Percentiles rank a stretch among this genome's conserved stretches.
phyloP scores from a whole-genome alignment of 1,140 invertebrate genomes.

The Diachasma alloeum region DNA sequence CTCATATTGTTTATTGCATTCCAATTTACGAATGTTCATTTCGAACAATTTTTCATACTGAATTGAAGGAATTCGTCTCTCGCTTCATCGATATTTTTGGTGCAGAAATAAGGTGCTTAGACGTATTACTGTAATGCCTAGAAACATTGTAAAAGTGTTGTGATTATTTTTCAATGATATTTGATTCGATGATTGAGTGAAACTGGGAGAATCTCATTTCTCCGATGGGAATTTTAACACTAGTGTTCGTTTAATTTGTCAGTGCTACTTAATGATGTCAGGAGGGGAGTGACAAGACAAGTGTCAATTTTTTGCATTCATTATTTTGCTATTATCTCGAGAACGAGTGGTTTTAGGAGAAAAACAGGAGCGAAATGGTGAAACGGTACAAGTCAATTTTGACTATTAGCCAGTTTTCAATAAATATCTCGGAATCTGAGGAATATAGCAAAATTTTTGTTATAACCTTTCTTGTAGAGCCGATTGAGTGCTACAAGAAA shows the following conservation, averaged over 20 bases:
- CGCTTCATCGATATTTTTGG: background rate
- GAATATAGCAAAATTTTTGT: too few species aligned
- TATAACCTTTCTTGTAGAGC: too few species aligned
- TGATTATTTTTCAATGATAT: background rate
- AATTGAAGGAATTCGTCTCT: background rate
- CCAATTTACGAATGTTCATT: background rate
- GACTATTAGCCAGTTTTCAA: too few species aligned
- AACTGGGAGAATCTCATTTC: background rate
- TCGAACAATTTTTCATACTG: background rate
- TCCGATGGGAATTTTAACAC: background rate
- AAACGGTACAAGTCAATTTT: too few species aligned
- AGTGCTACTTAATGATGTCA: background rate
- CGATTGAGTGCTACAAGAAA: too few species aligned
- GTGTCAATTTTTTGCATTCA: too few species aligned
- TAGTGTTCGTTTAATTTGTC: background rate
- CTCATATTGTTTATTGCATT: background rate
- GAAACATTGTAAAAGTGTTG: background rate
- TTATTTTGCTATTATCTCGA: too few species aligned
- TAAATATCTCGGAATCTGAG: too few species aligned
- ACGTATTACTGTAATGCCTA: background rate
- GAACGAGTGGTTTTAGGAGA: too few species aligned
- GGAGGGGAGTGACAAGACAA: too few species aligned
- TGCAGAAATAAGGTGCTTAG: slow-evolving; percentile 3
- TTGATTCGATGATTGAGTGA: background rate
- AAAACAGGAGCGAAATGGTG: too few species aligned